These are phyloP conservation scores for Atta texana DNA, from an alignment of 1,140 invertebrate species.

Conservation along the genomic window DNA sequence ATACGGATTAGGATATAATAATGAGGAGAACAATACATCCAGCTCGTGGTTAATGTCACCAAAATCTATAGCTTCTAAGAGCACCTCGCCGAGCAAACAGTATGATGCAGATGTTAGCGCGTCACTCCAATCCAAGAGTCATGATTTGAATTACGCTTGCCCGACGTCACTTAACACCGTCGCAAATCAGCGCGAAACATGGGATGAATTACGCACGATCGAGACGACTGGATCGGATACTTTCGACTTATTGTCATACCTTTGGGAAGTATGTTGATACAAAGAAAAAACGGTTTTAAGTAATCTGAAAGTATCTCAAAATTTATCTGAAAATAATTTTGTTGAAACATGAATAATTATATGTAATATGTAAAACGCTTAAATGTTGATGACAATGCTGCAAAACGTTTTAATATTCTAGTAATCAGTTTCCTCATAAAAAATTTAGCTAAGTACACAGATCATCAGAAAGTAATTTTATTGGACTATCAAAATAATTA, in stretches of 20 bases:
- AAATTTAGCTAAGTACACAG: too few relatives aligned
- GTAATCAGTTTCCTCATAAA: too few relatives aligned
- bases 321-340: too few relatives aligned
- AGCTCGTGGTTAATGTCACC: conserved; percentile 58
- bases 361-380: too few relatives aligned
- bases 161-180: conserved; percentile 45
- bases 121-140: conserved; percentile 35
- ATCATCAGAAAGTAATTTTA: too few relatives aligned
- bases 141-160: conserved; percentile 54
- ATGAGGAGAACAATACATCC: conserved; percentile 26
- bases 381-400: too few relatives aligned
- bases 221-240: conserved; percentile 74
- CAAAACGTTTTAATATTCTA: too few relatives aligned
- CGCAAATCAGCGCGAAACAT: conserved; percentile 66
- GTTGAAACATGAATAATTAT: too few relatives aligned
- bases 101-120: conserved; percentile 24
- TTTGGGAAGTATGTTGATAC: conserved; percentile 81
- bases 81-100: conserved; percentile 55
- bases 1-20: conserved; percentile 26
- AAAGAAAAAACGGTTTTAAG: too few relatives aligned
- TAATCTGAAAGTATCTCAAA: too few relatives aligned
- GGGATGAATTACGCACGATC: conserved; percentile 77
- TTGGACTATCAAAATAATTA: too few relatives aligned
- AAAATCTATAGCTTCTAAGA: conserved; percentile 48
- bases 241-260: conserved; percentile 84